Evolutionary conservation across 37 sponge, comb jelly and placozoan genomes (phyloP).

Genomic region (Cliona cf. orientalis): DNA sequence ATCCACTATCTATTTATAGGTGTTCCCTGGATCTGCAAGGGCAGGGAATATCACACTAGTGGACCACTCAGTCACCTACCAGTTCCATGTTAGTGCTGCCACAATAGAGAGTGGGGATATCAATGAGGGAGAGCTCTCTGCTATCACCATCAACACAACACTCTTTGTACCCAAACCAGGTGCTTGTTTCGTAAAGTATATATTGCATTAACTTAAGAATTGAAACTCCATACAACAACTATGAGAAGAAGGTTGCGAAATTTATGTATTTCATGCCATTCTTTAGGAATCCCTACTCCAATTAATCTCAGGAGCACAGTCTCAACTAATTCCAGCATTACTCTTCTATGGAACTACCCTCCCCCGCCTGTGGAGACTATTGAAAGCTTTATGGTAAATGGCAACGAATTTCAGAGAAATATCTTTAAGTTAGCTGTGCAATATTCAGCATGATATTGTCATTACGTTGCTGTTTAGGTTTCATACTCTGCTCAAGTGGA

Average conservation of each 20-base stretch:
- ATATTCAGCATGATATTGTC: too few species aligned
- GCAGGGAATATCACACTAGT: slow-evolving; percentile 12
- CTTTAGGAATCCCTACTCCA: slow-evolving; percentile 14
- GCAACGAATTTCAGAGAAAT: too few species aligned
- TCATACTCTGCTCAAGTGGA: slow-evolving; percentile 17
- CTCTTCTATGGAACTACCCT: slow-evolving; percentile 6
- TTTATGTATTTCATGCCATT: too few species aligned
- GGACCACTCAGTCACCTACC: background rate
- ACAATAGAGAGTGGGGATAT: background rate
- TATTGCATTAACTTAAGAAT: too few species aligned
- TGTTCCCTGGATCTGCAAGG: background rate
- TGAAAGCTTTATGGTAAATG: background rate
- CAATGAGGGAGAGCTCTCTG: slow-evolving; percentile 26
- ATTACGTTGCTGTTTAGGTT: too few species aligned
- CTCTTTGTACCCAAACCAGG: background rate
- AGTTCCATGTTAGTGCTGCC: slow-evolving; percentile 17
- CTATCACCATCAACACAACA: background rate
- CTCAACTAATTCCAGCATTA: slow-evolving; percentile 2
- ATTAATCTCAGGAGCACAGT: background rate
- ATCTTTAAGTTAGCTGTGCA: too few species aligned
- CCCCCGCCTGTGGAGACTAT: slow-evolving; percentile 2
- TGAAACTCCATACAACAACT: background rate
- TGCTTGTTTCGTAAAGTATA: too few species aligned
- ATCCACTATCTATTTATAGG: background rate
- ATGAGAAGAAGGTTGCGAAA: too few species aligned